These are phyloP conservation scores for Chionis minor DNA, from an alignment of 2,113 vertebrate species.

Conservation along the genomic window DNA sequence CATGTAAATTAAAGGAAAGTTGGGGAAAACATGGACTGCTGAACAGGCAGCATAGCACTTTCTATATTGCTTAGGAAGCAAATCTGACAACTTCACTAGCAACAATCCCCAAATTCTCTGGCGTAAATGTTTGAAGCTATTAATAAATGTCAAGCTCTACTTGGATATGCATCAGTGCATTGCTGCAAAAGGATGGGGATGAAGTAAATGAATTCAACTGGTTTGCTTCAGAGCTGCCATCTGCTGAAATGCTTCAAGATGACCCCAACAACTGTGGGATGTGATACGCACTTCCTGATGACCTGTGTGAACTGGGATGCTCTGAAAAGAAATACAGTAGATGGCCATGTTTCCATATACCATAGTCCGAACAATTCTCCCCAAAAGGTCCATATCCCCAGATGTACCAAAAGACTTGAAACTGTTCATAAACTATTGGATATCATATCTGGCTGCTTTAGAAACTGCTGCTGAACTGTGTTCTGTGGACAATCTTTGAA, in stretches of 20 bases:
- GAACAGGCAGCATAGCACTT: not conserved
- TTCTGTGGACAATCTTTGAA: not conserved
- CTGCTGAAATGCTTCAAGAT: not conserved
- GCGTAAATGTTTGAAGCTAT: not conserved
- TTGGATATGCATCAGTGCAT: not conserved
- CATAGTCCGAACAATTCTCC: not conserved
- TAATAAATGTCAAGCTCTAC: not conserved
- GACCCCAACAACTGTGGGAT: not conserved
- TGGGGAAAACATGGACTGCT: not conserved
- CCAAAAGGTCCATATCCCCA: not conserved
- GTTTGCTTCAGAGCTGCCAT: not conserved
- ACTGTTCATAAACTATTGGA: not conserved
- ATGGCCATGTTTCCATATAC: rapidly evolving
- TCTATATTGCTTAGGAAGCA: not conserved
- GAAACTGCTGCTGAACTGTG: not conserved
- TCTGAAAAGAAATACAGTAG: rapidly evolving
- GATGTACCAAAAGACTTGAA: not conserved
- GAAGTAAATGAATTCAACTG: not conserved
- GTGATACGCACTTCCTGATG: rapidly evolving
- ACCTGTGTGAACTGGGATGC: not conserved
- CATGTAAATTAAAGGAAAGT: not conserved
- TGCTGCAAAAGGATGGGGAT: not conserved
- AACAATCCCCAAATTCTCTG: not conserved
- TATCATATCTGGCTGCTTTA: not conserved
- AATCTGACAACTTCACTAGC: not conserved